Percentiles rank a stretch among this genome's conserved stretches.
Conservation (phyloP, 1,140 invertebrate genomes). For the Brachionus sp. region DNA sequence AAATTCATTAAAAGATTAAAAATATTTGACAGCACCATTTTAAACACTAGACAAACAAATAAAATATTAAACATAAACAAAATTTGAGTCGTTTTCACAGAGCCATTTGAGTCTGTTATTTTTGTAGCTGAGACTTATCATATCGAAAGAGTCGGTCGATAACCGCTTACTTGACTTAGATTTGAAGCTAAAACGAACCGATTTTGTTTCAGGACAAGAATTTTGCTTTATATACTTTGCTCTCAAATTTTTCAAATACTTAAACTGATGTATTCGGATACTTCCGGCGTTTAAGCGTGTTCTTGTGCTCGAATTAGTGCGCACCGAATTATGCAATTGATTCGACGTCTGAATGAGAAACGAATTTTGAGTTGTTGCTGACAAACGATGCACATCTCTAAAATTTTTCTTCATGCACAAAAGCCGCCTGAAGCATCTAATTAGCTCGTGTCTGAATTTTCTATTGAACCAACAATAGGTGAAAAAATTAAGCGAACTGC, state of each 20-base stretch:
- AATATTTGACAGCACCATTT: neutral
- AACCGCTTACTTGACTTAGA: neutral
- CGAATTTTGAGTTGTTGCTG: neutral
- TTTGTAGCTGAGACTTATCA: neutral
- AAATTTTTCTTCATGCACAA: neutral
- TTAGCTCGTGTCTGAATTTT: neutral
- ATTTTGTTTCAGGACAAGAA: neutral
- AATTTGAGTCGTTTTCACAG: neutral
- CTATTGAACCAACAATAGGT: slow-evolving; percentile 39
- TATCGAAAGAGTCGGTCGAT: neutral
- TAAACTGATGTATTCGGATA: neutral
- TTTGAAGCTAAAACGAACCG: neutral
- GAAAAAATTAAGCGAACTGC: slow-evolving; percentile 42
- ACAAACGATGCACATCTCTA: neutral
- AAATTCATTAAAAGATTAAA: too few species aligned
- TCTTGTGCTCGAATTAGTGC: neutral
- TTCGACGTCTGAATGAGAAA: neutral
- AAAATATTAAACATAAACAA: neutral
- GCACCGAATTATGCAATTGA: neutral
- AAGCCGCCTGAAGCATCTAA: neutral
- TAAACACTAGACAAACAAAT: neutral
- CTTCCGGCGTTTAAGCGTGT: neutral
- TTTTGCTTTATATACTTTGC: neutral
- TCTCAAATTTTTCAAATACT: neutral
- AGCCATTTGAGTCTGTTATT: neutral